Evolutionary conservation across 2,888 invertebrate genomes (phyloP).

Genomic region (Lumbricus terrestris): DNA sequence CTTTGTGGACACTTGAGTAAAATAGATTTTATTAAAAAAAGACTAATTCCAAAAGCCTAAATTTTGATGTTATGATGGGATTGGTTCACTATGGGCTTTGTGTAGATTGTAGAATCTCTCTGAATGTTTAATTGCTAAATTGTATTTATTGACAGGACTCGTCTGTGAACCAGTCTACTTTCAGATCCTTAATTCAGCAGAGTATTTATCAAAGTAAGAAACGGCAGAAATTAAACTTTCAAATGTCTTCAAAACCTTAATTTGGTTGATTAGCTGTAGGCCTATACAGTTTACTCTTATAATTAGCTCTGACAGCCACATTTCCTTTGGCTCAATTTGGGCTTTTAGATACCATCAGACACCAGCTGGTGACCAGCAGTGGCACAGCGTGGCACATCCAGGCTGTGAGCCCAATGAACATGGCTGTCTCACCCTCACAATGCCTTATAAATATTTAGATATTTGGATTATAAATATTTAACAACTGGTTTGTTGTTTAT

Average conservation of each 20-base stretch:
- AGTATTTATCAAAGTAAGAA: background rate
- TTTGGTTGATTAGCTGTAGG: no score
- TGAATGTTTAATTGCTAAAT: background rate
- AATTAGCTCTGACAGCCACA: no score
- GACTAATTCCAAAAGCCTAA: no score
- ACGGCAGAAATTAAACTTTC: background rate
- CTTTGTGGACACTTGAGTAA: no score
- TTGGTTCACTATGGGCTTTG: background rate
- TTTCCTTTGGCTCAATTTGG: no score
- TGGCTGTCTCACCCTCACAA: background rate
- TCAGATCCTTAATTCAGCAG: background rate
- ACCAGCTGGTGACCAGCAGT: no score
- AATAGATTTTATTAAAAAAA: no score
- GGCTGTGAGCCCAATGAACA: background rate
- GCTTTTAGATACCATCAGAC: no score
- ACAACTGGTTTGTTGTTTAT: no score
- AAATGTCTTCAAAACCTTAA: background rate
- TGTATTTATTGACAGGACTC: background rate
- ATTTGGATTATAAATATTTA: no score
- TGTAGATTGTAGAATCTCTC: background rate
- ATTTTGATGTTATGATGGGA: background rate
- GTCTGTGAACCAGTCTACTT: slow-evolving; percentile 6
- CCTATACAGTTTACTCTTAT: no score
- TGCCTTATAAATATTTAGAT: no score
- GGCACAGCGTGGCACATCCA: slow-evolving; percentile 9